Percentiles rank a stretch among this genome's conserved stretches.
Evolutionary conservation across 23 tunicate species (phyloP).

Genomic region (Styela clava): DNA sequence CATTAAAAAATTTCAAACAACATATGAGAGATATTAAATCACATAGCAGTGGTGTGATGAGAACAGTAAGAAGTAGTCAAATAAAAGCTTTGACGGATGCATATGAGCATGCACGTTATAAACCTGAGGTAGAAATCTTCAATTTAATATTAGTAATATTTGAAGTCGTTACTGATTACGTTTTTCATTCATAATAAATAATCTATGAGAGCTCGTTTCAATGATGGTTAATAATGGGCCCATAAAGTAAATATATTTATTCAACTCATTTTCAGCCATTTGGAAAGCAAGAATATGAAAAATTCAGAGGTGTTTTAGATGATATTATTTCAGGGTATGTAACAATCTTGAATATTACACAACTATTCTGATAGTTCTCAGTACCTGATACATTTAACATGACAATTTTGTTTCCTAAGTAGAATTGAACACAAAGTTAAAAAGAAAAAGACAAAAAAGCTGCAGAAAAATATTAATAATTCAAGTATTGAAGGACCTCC

Average conservation of each 20-base stretch:
- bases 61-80: conserved; percentile 44
- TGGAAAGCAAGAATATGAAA: conserved; percentile 16
- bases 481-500: conserved; percentile 1
- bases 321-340: conserved; percentile 18
- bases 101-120: conserved; percentile 65
- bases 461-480: background rate
- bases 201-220: too few species aligned
- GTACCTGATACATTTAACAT: too few species aligned
- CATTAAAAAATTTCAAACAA: conserved; percentile 44
- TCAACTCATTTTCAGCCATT: conserved; percentile 15
- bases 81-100: conserved; percentile 52
- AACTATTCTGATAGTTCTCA: too few species aligned
- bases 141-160: too few species aligned
- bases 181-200: too few species aligned
- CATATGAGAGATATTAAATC: conserved; percentile 73
- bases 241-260: too few species aligned
- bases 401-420: too few species aligned
- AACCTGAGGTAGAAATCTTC: conserved; percentile 44
- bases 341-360: too few species aligned
- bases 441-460: conserved; percentile 21
- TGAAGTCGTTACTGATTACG: too few species aligned
- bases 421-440: conserved; percentile 17
- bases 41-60: conserved; percentile 64
- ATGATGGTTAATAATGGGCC: too few species aligned
- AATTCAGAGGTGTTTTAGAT: background rate